Base-by-base conservation (phyloP, 2,888 invertebrate species). In the Epinotia ramella region DNA sequence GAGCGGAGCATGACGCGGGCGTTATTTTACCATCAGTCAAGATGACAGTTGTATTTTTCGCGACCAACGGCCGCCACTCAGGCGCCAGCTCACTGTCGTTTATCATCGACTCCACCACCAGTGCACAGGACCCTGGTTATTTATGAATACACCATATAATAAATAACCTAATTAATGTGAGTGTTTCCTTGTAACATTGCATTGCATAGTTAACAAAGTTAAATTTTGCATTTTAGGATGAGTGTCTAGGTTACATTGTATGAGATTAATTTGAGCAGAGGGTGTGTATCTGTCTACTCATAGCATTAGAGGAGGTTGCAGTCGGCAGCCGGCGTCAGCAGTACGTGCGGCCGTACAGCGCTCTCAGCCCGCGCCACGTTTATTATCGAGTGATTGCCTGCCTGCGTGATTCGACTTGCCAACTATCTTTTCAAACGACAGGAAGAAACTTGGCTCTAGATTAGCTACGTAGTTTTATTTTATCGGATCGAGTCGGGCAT, bases 11-110 rank as follows among this genome's bases (percentile, higher is more conserved):
- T 93, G 93, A 94, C 91, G 89, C 86, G 82, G 86, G 84, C 86
- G 88, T 92, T 94, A 92, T 92, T 93, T 92, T 87, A 88, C 89
- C 90, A 93, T 94, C 92, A 91, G 88, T 94, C 94, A 94, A 93
- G 91, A 94, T 93, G 93, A 93, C 91, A 94, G 90, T 91, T 88
- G 90, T 91, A 91, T 94, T 93, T 94, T 94, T 92, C 91, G 91
- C 89, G 92, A 87, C 88, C 90, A 91, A 86, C 89, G 89, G 88
- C 89, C 91, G 93, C 89, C 92, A 90, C 84, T 86, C 83, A 86
- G 92, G 91, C 93, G 94, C 92, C 92, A 82, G 79, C 89, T 88
- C 81, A 73, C 79, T 84, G 84, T 93, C 93, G 89, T 94, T 93
- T 92, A 92, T 94, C 92, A 94, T 93, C 87, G 86, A 88, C 87